Evolutionary conservation across 2,113 vertebrate genomes (phyloP).

Genomic region (Mus spicilegus): DNA sequence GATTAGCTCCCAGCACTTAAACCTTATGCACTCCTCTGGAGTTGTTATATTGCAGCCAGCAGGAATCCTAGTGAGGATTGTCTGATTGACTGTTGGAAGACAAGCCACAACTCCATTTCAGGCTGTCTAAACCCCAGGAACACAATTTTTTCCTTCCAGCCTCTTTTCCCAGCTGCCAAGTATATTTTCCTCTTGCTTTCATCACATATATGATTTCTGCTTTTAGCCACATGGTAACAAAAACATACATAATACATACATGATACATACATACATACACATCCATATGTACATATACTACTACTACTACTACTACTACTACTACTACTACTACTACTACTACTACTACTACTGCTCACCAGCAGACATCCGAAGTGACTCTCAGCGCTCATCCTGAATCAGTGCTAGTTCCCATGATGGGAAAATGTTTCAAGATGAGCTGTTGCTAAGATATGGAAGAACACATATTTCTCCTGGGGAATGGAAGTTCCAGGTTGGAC

Average conservation of each 20-base stretch:
- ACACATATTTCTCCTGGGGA: background rate
- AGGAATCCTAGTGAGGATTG: background rate
- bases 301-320: too few species aligned
- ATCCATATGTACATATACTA: too few species aligned
- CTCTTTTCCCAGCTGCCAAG: constrained; percentile 29
- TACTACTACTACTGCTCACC: background rate
- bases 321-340: too few species aligned
- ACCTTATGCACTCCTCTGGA: background rate
- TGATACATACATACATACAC: background rate
- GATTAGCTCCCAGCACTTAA: background rate
- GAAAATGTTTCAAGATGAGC: background rate
- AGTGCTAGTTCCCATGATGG: background rate
- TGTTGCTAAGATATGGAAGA: background rate
- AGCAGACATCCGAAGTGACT: background rate
- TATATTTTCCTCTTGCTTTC: background rate
- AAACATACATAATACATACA: background rate
- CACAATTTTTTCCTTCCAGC: background rate
- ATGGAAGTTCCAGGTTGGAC: background rate
- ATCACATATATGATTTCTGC: background rate
- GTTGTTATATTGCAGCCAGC: background rate
- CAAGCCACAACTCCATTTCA: background rate
- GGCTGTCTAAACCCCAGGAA: background rate
- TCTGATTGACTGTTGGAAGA: background rate
- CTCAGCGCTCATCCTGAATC: background rate
- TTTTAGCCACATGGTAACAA: background rate